Evolutionary conservation across 2,797 vertebrate species (phyloP).

Genomic region (Lithobates pipiens): DNA sequence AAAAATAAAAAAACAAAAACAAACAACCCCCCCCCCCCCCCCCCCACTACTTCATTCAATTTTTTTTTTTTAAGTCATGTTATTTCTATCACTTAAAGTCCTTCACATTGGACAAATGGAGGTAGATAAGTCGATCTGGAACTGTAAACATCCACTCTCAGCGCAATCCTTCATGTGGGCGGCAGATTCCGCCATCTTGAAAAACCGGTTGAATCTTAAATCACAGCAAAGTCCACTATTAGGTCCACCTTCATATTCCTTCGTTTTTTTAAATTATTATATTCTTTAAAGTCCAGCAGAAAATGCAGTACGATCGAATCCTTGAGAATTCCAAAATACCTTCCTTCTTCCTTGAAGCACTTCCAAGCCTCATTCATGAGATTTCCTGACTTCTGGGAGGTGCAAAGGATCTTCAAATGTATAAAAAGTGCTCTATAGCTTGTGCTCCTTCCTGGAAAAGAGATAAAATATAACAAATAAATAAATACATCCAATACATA

Average conservation of each 20-base stretch:
- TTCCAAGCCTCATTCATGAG: neutral
- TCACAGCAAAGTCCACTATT: neutral
- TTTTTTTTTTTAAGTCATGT: neutral
- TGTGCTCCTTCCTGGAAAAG: neutral
- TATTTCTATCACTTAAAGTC: neutral
- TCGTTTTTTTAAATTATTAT: neutral
- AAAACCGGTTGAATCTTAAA: neutral
- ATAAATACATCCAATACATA: no score
- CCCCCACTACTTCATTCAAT: no score
- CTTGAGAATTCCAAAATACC: neutral
- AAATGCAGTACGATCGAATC: no score
- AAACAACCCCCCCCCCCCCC: no score
- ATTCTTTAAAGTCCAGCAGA: neutral
- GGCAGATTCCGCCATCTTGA: neutral
- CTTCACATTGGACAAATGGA: neutral
- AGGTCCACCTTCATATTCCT: neutral
- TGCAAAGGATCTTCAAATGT: neutral
- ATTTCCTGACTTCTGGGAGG: neutral
- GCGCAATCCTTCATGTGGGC: neutral
- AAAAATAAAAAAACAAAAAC: no score
- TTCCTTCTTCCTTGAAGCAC: neutral
- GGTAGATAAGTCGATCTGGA: neutral
- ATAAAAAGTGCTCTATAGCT: neutral
- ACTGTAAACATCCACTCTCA: neutral
- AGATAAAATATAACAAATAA: no score